A percentile compares a stretch with the other conserved stretches of the same genome.
phyloP scores from a whole-genome alignment of 2,888 invertebrate genomes.

The Microplitis deprimator region DNA sequence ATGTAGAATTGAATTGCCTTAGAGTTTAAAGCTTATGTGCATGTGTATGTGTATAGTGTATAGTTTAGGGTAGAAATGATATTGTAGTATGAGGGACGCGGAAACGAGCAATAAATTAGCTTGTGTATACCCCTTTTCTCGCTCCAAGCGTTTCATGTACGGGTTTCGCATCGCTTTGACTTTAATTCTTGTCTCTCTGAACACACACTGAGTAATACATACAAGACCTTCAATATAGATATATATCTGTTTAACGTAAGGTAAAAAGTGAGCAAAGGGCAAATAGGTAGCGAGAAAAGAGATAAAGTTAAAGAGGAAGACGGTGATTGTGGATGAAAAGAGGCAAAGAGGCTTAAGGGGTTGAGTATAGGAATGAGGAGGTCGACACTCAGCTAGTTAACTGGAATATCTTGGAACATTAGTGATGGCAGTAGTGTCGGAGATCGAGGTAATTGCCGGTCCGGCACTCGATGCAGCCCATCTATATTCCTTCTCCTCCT shows the following conservation, averaged over 20 bases:
- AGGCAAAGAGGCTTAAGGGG: background rate
- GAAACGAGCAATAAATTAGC: conserved; percentile 18
- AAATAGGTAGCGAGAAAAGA: background rate
- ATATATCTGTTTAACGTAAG: background rate
- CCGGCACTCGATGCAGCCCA: conserved; percentile 12
- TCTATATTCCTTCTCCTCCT: background rate
- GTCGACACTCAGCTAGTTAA: conserved; percentile 22
- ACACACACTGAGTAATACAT: background rate
- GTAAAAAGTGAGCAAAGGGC: background rate
- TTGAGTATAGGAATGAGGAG: background rate
- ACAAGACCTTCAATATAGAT: background rate
- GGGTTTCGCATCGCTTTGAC: background rate
- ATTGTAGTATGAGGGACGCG: background rate
- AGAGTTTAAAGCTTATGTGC: background rate
- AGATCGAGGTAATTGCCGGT: conserved; percentile 33
- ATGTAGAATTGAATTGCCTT: background rate
- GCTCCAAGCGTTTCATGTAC: background rate
- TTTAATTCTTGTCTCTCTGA: background rate
- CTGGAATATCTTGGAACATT: conserved; percentile 32
- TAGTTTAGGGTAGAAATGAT: background rate
- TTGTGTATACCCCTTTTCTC: conserved; percentile 5
- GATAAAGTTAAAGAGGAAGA: background rate
- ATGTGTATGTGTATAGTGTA: background rate
- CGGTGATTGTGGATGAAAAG: background rate
- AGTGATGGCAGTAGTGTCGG: conserved; percentile 27